A percentile compares a stretch with the other conserved stretches of the same genome.
These are phyloP conservation scores for Hafferia zeledoni DNA, from an alignment of 2,797 vertebrate genomes.

Conservation along the genomic window DNA sequence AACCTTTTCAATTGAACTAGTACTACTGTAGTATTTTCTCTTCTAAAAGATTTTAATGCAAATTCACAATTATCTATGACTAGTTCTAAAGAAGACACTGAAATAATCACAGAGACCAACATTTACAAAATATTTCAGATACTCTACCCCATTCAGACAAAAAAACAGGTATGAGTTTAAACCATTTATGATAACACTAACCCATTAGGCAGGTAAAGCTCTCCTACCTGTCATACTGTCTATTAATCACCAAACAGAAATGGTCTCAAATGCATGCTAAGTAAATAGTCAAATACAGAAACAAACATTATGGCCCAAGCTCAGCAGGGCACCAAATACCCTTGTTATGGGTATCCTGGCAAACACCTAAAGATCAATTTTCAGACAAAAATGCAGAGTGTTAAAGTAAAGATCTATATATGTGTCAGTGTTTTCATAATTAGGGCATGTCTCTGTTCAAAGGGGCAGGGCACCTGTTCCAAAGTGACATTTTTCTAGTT, in stretches of 20 bases:
- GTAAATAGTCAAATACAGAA: neutral
- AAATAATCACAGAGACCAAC: neutral
- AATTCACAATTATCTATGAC: neutral
- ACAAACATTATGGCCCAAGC: neutral
- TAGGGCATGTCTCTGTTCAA: neutral
- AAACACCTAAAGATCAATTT: neutral
- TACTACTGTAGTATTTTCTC: neutral
- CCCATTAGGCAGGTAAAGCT: neutral
- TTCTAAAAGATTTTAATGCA: neutral
- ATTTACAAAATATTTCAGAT: neutral
- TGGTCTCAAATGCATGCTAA: neutral
- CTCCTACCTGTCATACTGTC: neutral
- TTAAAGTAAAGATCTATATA: neutral
- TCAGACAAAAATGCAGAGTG: neutral
- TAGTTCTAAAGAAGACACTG: neutral
- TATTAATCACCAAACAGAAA: neutral
- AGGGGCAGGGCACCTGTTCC: neutral
- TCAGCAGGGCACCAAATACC: neutral
- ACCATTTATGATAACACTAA: neutral
- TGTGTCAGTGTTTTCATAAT: neutral
- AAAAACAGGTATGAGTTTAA: neutral
- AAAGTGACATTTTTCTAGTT: neutral
- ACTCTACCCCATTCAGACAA: neutral
- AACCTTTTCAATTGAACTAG: neutral
- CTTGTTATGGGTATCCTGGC: neutral